Conservation (phyloP, 2,888 invertebrate genomes). For the Empis stercorea region DNA sequence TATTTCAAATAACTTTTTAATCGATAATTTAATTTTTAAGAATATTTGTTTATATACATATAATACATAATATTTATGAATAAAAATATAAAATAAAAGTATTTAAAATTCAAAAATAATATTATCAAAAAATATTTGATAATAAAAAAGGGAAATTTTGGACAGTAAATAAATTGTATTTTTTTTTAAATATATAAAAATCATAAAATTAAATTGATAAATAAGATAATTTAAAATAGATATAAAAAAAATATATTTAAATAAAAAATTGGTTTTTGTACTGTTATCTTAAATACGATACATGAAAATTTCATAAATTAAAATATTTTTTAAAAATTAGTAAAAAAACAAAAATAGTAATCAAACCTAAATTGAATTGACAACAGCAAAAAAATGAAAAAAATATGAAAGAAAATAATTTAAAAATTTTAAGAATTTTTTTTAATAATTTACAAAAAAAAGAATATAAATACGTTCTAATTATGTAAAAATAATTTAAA, state of each 20-base stretch:
- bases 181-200: background rate
- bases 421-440: background rate
- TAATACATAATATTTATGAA: no score
- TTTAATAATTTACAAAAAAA: background rate
- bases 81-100: no score
- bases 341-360: background rate
- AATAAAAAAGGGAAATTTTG: background rate
- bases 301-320: background rate
- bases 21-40: no score
- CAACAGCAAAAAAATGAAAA: no score
- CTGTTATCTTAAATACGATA: background rate
- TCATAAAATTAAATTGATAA: background rate
- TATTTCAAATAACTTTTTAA: no score
- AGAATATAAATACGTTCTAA: background rate
- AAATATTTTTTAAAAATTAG: background rate
- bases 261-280: background rate
- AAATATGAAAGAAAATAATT: background rate
- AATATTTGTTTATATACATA: no score
- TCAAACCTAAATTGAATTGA: no score
- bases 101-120: no score
- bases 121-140: no score
- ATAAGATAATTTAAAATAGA: background rate
- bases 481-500: background rate
- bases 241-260: slow-evolving; percentile 11
- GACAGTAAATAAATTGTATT: background rate